Conservation (phyloP, 2,797 vertebrate genomes). For the Steatocranus sp. region DNA sequence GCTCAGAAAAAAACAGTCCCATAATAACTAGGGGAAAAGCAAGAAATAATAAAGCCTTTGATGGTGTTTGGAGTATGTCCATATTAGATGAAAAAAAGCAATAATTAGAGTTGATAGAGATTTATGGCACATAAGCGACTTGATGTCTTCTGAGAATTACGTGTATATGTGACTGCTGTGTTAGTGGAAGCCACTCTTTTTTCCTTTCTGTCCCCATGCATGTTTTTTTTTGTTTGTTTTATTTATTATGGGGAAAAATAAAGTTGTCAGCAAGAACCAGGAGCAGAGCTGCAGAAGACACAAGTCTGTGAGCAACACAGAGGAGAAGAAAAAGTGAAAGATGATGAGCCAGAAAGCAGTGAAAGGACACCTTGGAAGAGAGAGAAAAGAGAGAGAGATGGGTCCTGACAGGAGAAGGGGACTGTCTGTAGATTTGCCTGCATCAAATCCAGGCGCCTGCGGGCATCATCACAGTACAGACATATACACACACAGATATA, state of each 20-base stretch:
- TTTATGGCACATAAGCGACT: not conserved
- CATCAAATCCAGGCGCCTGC: conserved; percentile 57
- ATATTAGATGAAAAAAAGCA: conserved; percentile 18
- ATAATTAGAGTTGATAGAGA: conserved; percentile 11
- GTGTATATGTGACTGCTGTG: not conserved
- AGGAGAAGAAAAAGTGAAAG: conserved; percentile 41
- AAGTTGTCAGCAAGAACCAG: not conserved
- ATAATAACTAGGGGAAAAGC: not conserved
- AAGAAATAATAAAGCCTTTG: not conserved
- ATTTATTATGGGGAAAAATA: not conserved
- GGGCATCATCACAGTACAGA: conserved; percentile 54
- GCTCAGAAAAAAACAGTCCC: not conserved
- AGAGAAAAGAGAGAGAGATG: conserved; percentile 54
- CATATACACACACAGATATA: conserved; percentile 26
- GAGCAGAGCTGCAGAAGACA: not conserved
- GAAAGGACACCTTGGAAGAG: conserved; percentile 62
- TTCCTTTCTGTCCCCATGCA: not conserved
- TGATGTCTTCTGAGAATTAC: not conserved
- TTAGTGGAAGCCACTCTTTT: not conserved
- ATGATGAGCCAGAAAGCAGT: conserved; percentile 33
- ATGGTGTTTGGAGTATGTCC: conserved; percentile 8
- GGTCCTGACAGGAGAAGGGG: conserved; percentile 60
- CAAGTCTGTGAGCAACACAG: not conserved
- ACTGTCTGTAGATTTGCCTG: conserved; percentile 64
- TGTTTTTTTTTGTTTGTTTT: not conserved